A percentile compares a stretch with the other conserved stretches of the same genome.
Conservation (phyloP, 2,888 invertebrate species). For the Hymenopus coronatus region DNA sequence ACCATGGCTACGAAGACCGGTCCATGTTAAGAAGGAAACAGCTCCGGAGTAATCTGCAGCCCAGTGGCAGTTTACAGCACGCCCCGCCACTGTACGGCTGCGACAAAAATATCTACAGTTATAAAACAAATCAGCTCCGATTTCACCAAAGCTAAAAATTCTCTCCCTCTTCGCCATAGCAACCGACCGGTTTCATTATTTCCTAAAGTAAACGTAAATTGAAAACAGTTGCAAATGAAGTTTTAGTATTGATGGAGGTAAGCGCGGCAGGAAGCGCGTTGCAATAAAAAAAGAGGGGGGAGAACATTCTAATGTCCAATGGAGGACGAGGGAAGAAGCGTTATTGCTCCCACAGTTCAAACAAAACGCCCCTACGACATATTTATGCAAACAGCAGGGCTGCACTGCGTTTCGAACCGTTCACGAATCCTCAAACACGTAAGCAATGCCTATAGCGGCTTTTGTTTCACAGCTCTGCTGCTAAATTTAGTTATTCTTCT, state of each 20-base stretch:
- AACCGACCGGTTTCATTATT: background rate
- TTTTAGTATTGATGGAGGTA: constrained; percentile 4
- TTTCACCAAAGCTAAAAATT: constrained; percentile 7
- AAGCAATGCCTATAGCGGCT: background rate
- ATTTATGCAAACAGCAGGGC: background rate
- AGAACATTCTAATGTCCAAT: background rate
- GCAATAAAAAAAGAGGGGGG: background rate
- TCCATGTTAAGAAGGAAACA: too few relatives aligned
- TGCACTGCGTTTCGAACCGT: background rate
- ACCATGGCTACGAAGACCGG: too few relatives aligned
- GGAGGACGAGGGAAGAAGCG: background rate
- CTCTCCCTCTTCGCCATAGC: background rate
- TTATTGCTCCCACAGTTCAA: background rate
- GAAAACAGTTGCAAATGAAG: constrained; percentile 24
- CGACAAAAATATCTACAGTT: background rate
- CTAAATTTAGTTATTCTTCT: background rate
- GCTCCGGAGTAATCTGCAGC: too few relatives aligned
- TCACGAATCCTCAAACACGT: background rate
- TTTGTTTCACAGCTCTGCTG: background rate
- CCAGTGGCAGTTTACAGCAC: background rate
- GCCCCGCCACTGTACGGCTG: background rate
- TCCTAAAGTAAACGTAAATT: constrained; percentile 22
- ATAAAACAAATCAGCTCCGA: constrained; percentile 21
- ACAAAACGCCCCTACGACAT: background rate
- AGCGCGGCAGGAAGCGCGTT: background rate